Evolutionary conservation across 37 sponge, comb jelly and placozoan genomes (phyloP), one percentile per base, ranked within the genome.

Genomic region (Chondrilla cf. caribensis): DNA sequence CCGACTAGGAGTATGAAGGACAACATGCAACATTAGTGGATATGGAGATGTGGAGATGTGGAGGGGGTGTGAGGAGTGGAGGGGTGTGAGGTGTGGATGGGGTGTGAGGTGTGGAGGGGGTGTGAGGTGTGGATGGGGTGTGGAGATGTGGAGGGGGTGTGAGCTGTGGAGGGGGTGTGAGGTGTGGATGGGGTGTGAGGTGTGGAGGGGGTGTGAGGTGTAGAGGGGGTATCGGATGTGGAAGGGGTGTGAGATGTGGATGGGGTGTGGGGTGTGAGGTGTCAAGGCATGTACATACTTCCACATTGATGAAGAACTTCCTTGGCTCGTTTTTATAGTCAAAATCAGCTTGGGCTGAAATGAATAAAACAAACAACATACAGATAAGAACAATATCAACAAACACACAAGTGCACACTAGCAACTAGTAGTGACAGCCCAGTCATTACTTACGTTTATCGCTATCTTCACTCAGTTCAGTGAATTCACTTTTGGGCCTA

Each of bases 401-500:
- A n/a, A n/a, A n/a, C n/a, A n/a, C n/a, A n/a, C 17, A 32, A 18
- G 14, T 77, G n/a, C 55, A 47, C 54, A 57, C 24, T 81, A 38
- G 65, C 25, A 39, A 64, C 33, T 38, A n/a, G n/a, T n/a, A n/a
- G n/a, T n/a, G n/a, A n/a, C n/a, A n/a, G n/a, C n/a, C n/a, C n/a
- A n/a, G n/a, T n/a, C n/a, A 6, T n/a, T 15, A 5, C 64, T 62
- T 44, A 71, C 41, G 7, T 85, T 75, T 58, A 86, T 89, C 62
- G 35, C 81, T 58, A 33, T 98, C 88, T 54, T 98, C 99, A 24
- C 71, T 81, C 2, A 98, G 54, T 51, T 96, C 89, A 19, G 95
- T 81, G 76, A 86, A 90, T 65, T 96, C 97, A 87, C 99, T 98
- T 83, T 98, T 98, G 4, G 99, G 99, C 92, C 93, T 92, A 44